Evolutionary conservation across 2,797 vertebrate species (phyloP), one percentile per base, ranked within the genome.

Genomic region (Girardinus metallicus): DNA sequence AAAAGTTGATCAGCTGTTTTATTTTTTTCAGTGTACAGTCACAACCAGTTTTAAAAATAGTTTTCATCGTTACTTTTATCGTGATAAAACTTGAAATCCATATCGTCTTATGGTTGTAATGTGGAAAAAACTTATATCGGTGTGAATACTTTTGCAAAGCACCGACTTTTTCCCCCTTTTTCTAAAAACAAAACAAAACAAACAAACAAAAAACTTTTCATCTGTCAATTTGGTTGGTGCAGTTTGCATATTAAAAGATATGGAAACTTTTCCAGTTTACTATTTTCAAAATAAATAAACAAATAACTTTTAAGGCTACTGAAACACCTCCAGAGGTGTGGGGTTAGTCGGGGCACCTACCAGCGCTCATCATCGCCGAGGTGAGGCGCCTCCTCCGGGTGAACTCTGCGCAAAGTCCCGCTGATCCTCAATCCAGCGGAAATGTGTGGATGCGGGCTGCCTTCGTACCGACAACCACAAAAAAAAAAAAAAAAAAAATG

Each of bases 381-480:
- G 80, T 70, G 23, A 86, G 79, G 70, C 77, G 86, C 79, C 43
- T 72, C 68, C 68, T 46, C 26, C 90, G 1, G 83, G 49, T 34
- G 78, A 91, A 83, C 86, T 71, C 83, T 68, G 90, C 86, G 87
- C 82, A 79, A 87, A 79, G 91, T 92, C 90, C 89, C 83, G 90
- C 82, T 77, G 89, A 92, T 90, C 86, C 36, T 44, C 26, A 29
- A 29, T 72, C n/a, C 43, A 5, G 26, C 26, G 16, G 26, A 72
- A 72, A 46, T 31, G 26, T 29, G 13, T 46, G n/a, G 68, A 72
- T 72, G 43, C 41, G 26, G n/a, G 11, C 68, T 46, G 68, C 13
- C 41, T 46, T 44, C 5, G 41, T 29, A 43, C 68, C 7, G 43
- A 46, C 74, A 23, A 41, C 36, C 9, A 41, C 60, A 36, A 77